Percentiles rank a stretch among this genome's conserved stretches.
These are phyloP conservation scores for Hydropsyche tenuis DNA, from an alignment of 1,140 invertebrate genomes.

Conservation along the genomic window DNA sequence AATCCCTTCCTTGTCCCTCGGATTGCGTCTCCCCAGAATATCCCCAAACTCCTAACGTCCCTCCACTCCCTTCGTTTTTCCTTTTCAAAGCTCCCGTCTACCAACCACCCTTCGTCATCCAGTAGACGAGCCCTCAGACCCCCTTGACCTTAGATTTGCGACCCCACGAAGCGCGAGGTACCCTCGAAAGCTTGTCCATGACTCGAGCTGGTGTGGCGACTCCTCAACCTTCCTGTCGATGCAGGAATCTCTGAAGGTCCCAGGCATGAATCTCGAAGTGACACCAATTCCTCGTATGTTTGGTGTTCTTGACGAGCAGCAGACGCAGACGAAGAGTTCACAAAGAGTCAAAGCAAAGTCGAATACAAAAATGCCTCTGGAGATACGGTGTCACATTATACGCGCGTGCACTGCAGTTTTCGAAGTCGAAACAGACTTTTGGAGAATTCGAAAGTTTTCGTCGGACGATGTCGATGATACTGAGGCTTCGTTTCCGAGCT, in stretches of 20 bases:
- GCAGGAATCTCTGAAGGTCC: constrained; percentile 25
- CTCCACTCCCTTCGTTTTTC: constrained; percentile 32
- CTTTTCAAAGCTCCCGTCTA: not conserved
- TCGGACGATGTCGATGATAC: not conserved
- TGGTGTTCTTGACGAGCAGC: not conserved
- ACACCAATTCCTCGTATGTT: not conserved
- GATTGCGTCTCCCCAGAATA: too few species aligned
- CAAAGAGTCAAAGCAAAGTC: not conserved
- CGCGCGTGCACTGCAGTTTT: too few species aligned
- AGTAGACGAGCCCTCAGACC: constrained; percentile 33
- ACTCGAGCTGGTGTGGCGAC: not conserved
- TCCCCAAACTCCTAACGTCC: constrained; percentile 22
- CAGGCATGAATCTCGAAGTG: constrained; percentile 40
- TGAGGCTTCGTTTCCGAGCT: not conserved
- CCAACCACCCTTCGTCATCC: constrained; percentile 40
- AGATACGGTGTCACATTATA: constrained; percentile 17
- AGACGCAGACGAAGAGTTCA: not conserved
- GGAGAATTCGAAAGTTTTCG: constrained; percentile 1
- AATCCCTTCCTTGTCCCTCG: too few species aligned
- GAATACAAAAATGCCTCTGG: not conserved
- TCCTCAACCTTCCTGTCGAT: not conserved
- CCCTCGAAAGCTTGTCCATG: constrained; percentile 44
- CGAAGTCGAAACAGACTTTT: not conserved
- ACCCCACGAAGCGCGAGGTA: constrained; percentile 46
- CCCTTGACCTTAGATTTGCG: constrained; percentile 49